phyloP scores from a whole-genome alignment of 2,113 vertebrate species.

The Microcebus murinus region DNA sequence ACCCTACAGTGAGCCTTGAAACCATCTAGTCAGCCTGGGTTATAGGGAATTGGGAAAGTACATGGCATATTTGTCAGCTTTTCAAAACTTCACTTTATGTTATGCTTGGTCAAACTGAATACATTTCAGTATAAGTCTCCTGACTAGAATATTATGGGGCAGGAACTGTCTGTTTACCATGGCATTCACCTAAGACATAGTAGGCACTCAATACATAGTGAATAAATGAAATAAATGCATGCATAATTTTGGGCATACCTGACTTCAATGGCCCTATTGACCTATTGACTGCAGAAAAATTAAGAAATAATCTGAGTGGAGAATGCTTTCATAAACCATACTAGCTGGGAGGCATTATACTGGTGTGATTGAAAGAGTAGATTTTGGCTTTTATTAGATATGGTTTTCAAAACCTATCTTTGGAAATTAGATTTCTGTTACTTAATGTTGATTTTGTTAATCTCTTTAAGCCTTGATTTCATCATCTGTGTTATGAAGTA shows the following conservation, averaged over 20 bases:
- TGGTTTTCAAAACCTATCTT: background rate
- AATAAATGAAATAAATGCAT: background rate
- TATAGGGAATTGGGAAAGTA: background rate
- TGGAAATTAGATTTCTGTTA: slow-evolving; percentile 6
- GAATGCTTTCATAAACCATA: background rate
- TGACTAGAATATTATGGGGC: background rate
- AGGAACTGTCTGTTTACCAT: background rate
- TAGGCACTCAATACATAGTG: background rate
- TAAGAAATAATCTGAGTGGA: background rate
- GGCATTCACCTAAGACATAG: background rate
- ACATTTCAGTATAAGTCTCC: background rate
- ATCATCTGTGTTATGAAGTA: background rate
- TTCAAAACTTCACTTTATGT: background rate
- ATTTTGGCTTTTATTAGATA: background rate
- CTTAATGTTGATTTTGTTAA: slow-evolving; percentile 14
- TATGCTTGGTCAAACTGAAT: background rate
- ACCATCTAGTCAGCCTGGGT: background rate
- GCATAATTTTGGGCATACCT: background rate
- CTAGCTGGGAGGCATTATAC: background rate
- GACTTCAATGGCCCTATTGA: background rate
- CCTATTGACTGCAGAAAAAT: background rate
- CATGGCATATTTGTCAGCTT: background rate
- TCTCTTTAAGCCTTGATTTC: background rate
- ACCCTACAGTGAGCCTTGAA: background rate
- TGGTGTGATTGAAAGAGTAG: background rate